Evolutionary conservation across 1,140 invertebrate genomes (phyloP).

Genomic region (Drosophila persimilis): DNA sequence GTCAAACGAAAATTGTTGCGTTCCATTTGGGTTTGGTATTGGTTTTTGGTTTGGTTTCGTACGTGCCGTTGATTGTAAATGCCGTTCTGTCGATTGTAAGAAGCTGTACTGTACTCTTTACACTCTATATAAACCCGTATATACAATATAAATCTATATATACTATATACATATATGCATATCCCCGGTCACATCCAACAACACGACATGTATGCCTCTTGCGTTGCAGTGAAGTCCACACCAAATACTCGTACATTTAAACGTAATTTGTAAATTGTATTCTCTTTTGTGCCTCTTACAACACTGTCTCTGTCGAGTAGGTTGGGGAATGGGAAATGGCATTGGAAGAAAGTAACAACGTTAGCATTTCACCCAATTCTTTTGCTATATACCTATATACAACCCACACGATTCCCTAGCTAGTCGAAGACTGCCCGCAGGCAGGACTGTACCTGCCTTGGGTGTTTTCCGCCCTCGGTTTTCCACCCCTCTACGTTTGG

Average conservation of each 20-base stretch:
- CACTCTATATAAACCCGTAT: slow-evolving; percentile 41
- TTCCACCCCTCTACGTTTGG: slow-evolving; percentile 29
- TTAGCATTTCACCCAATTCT: too few species aligned
- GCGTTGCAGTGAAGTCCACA: slow-evolving; percentile 44
- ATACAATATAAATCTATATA: too few species aligned
- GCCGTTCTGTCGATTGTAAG: slow-evolving; percentile 48
- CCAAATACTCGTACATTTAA: slow-evolving; percentile 21
- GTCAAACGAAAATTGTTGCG: slow-evolving; percentile 39
- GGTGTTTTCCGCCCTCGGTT: background rate
- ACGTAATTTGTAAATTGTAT: slow-evolving; percentile 50
- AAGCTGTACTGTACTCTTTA: slow-evolving; percentile 47
- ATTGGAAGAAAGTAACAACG: too few species aligned
- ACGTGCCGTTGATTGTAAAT: slow-evolving; percentile 53
- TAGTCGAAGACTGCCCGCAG: too few species aligned
- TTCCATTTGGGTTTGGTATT: slow-evolving; percentile 46
- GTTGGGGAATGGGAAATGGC: background rate
- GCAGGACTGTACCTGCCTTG: slow-evolving; percentile 4
- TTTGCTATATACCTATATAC: too few species aligned
- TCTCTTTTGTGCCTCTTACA: slow-evolving; percentile 40
- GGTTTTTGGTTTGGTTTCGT: slow-evolving; percentile 41
- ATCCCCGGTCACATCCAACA: slow-evolving; percentile 47
- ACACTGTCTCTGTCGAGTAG: slow-evolving; percentile 32
- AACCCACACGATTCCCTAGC: too few species aligned
- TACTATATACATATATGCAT: slow-evolving; percentile 25
- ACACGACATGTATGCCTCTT: slow-evolving; percentile 49